Conservation (phyloP, 2,113 vertebrate species). For the Rutilus rutilus region DNA sequence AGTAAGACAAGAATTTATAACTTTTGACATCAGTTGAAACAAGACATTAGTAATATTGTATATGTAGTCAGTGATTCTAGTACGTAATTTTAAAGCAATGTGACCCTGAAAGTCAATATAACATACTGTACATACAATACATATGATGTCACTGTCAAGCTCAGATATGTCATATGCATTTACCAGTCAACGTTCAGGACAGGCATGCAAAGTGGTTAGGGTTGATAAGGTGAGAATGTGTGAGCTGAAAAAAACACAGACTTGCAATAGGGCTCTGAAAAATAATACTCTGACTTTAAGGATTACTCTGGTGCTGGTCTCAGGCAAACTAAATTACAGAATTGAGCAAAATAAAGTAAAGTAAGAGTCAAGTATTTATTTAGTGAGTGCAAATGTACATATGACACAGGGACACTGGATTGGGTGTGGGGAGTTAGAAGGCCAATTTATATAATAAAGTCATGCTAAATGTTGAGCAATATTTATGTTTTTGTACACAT, state of each 20-base stretch:
- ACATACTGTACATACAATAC: not conserved
- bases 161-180: not conserved
- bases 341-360: conserved; percentile 10
- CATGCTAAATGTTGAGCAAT: conserved; percentile 8
- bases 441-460: not conserved
- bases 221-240: not conserved
- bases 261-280: conserved; percentile 7
- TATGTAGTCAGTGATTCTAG: conserved; percentile 12
- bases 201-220: conserved; percentile 4
- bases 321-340: not conserved
- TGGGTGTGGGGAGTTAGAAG: not conserved
- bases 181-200: conserved; percentile 1
- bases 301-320: conserved; percentile 3
- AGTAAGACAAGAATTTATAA: conserved; percentile 9
- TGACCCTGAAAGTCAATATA: conserved; percentile 20
- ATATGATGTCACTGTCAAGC: not conserved
- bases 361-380: conserved; percentile 1
- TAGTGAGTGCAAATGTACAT: not conserved
- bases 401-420: conserved; percentile 1
- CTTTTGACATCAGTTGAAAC: conserved; percentile 2
- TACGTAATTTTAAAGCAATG: conserved; percentile 8
- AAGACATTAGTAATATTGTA: conserved; percentile 10
- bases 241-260: not conserved
- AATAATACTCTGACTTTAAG: conserved; percentile 2
- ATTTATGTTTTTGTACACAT: conserved; percentile 10